Base-by-base conservation (phyloP, 2,888 invertebrate species). In the Epicampocera succincta region DNA sequence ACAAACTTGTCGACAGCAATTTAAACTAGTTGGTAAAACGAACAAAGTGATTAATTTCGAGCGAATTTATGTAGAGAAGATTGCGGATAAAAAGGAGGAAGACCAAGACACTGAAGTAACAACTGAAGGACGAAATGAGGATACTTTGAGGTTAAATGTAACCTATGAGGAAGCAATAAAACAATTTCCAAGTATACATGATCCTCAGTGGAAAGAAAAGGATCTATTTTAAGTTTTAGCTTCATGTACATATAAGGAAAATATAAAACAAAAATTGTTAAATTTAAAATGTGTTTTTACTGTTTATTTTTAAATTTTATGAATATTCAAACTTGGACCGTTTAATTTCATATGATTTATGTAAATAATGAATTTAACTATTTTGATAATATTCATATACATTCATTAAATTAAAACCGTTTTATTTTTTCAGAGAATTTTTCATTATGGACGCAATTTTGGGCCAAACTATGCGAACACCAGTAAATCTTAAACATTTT, bases 11-110 rank as follows among this genome's bases (percentile, higher is more conserved):
- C 92, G 92, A 38, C 92, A 91, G 84, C 91, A 90, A 84, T 89
- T 94, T 19, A 93, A 94, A 87, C 94, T 93, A 88, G 84, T 93
- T 8, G 92, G 92, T 19, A 94, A 94, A 89, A 94, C 95, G 1
- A 93, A 93, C 60, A 96, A 95, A 91, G 87, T 93, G 25, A 88
- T 96, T 4, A 93, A 92, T 87, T 93, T 95, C 91, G 93, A 94
- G 87, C 92, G 94, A 88, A 93, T 94, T 11, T 95, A 94, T 90
- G 92, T 95, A 1, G 91, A 91, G 52, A 87, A 80, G 4, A 69
- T 84, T 1, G 77, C 71, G 1, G 84, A 86, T 2, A 19, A 66
- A n/a, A 38, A 46, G 12, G 42, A 66, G 1, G 75, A 65, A 42
- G 52, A 46, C 4, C 76, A 69, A 2, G 52, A 58, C n/a, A 21